Base-by-base conservation (phyloP, 2,888 invertebrate species). In the Tryphoninae sp. region DNA sequence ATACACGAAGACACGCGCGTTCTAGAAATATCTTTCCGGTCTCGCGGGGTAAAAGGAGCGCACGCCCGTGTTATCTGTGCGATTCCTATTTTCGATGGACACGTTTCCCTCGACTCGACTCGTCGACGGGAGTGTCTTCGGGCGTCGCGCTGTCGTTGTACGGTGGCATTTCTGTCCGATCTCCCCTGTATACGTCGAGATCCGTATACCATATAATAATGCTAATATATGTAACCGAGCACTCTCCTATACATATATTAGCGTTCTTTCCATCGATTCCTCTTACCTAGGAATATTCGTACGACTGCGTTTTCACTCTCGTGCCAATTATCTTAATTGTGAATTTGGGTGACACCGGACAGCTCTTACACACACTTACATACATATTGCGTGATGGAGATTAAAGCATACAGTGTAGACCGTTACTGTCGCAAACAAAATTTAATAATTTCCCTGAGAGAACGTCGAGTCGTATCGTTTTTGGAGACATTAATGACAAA, bases 61-160 rank as follows among this genome's bases (percentile, higher is more conserved):
- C 53, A 8, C 53, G n/a, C 53, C 2, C 53, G n/a, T 16, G n/a
- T 72, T 68, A 76, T 80, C 72, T 68, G 75, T 68, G 71, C 82
- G 69, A 82, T 84, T 84, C 84, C 84, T 84, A 84, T 84, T 84
- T 84, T 84, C 82, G 82, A 82, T 83, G 80, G 76, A 78, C 82
- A 79, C 68, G 79, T 64, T 82, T 82, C 79, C 76, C 82, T 58
- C 79, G 76, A 75, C 74, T 71, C 67, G 64, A 71, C 65, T 71
- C 76, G 78, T 78, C 69, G 49, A 58, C 65, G 67, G 23, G 33
- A 8, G 59, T 26, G 49, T 45, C 40, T 62, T 23, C 69, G n/a
- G 33, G 42, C 69, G 42, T 51, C 59, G 42, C 33, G 22, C 51
- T 40, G 7, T n/a, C n/a, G 59, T 40, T 6, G 7, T 22, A 8